Conservation (phyloP, 2,888 invertebrate species). For the Vesta saturnalis region DNA sequence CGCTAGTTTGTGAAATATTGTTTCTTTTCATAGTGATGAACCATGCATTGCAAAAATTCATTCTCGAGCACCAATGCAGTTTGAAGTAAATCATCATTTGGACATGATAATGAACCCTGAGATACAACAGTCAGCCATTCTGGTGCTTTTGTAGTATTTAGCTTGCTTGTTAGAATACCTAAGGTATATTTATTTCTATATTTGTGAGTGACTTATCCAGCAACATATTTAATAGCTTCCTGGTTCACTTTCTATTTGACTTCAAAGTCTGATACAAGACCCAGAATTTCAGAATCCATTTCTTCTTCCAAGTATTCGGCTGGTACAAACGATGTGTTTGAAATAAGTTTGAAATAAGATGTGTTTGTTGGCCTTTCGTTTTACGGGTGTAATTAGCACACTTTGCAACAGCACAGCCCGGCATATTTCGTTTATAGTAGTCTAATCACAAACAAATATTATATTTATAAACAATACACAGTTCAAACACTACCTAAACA, state of each 20-base stretch:
- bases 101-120: neutral
- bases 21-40: neutral
- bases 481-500: neutral
- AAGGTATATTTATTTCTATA: neutral
- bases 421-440: neutral
- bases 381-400: neutral
- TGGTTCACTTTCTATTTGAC: neutral
- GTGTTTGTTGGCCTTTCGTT: neutral
- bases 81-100: neutral
- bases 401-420: neutral
- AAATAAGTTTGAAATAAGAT: neutral
- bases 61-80: neutral
- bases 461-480: neutral
- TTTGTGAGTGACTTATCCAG: neutral
- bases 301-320: neutral
- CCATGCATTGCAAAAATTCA: neutral
- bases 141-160: neutral
- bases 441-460: neutral
- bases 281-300: neutral
- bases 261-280: neutral
- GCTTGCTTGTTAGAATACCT: neutral
- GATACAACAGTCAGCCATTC: neutral
- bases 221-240: neutral
- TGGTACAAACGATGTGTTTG: neutral
- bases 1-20: neutral